A percentile compares a stretch with the other conserved stretches of the same genome.
phyloP scores from a whole-genome alignment of 2,113 vertebrate genomes.

The Chroicocephalus ridibundus region DNA sequence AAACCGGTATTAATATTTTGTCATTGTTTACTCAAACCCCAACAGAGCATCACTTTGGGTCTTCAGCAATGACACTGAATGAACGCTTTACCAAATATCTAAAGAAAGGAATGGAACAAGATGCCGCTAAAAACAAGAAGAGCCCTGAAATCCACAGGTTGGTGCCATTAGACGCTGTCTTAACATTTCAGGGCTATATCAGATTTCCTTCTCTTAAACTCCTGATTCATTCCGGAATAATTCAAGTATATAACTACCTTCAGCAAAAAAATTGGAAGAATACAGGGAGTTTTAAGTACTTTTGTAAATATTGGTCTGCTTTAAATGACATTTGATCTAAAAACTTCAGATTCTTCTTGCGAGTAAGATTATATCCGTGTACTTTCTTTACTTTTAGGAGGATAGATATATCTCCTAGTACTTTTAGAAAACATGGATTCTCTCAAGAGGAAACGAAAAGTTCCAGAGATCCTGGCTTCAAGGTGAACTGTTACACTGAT shows the following conservation, averaged over 20 bases:
- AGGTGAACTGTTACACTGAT: constrained; percentile 93
- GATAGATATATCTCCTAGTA: constrained; percentile 99
- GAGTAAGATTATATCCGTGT: not conserved
- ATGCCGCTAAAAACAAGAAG: constrained; percentile 92
- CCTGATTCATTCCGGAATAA: not conserved
- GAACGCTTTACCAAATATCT: constrained; percentile 97
- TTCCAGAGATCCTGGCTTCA: constrained; percentile 91
- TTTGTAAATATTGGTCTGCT: not conserved
- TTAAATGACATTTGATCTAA: not conserved
- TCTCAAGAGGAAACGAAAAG: constrained; percentile 94
- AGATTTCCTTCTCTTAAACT: not conserved
- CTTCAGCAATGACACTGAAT: constrained; percentile 90
- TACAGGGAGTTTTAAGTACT: not conserved
- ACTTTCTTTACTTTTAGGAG: constrained; percentile 73
- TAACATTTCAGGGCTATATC: not conserved
- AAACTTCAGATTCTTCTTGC: not conserved
- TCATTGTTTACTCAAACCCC: not conserved
- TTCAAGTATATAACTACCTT: not conserved
- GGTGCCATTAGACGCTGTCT: not conserved
- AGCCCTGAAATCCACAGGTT: constrained; percentile 99
- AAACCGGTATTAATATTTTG: not conserved
- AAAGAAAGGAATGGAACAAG: constrained; percentile 92
- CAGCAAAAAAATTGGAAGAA: not conserved
- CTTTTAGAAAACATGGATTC: constrained; percentile 98
- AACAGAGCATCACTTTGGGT: constrained; percentile 94